phyloP scores from a whole-genome alignment of 2,797 vertebrate genomes.

The Myripristis jacobus region DNA sequence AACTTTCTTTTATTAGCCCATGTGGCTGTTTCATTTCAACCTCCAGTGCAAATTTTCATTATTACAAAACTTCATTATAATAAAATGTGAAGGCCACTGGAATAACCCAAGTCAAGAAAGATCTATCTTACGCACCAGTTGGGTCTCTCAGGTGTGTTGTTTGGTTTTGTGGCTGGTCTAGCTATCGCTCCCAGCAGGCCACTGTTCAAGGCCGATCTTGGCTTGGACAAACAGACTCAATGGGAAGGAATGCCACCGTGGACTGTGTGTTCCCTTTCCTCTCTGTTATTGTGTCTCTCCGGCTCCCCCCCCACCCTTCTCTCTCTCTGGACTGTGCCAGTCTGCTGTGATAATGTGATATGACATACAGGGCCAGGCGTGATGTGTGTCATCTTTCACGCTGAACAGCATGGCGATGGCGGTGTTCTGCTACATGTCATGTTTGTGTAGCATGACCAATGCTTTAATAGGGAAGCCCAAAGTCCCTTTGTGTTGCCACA shows the following conservation, averaged over 20 bases:
- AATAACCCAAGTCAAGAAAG: conserved; percentile 33
- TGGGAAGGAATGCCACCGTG: conserved; percentile 68
- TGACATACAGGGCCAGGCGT: conserved; percentile 70
- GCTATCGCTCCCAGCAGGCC: conserved; percentile 44
- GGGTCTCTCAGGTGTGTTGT: background rate
- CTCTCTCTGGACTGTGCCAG: conserved; percentile 57
- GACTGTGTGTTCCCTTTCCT: conserved; percentile 69
- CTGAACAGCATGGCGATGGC: conserved; percentile 56
- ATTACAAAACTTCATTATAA: conserved; percentile 21
- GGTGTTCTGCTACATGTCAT: conserved; percentile 64
- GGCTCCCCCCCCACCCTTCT: conserved; percentile 14
- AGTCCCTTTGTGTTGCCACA: background rate
- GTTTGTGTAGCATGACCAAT: conserved; percentile 48
- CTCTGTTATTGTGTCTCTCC: conserved; percentile 60
- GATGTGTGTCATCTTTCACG: conserved; percentile 77
- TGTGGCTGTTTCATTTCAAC: conserved; percentile 10
- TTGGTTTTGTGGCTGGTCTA: background rate
- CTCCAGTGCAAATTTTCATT: conserved; percentile 8
- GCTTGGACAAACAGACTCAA: conserved; percentile 58
- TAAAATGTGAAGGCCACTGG: conserved; percentile 37
- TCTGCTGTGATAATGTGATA: conserved; percentile 72
- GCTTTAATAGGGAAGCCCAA: conserved; percentile 40
- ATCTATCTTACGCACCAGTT: background rate
- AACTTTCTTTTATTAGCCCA: background rate
- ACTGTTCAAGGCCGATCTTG: conserved; percentile 32